Evolutionary conservation across 2,113 vertebrate species (phyloP), one percentile per base, ranked within the genome.

Genomic region (Anthoscopus minutus): DNA sequence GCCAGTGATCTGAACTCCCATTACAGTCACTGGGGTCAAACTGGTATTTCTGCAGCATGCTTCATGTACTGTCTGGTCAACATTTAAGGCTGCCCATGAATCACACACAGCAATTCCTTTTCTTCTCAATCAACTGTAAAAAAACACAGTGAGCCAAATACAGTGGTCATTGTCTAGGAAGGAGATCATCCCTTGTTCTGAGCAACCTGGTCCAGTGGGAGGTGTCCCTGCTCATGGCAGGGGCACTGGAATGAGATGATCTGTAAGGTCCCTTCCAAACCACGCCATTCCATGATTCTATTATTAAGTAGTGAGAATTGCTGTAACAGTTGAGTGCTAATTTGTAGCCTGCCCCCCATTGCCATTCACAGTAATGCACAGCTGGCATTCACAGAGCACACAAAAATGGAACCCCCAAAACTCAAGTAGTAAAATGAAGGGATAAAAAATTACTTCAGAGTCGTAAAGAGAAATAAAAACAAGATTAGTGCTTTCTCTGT

Each of bases 171-270:
- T 21, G 18, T 23, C 15, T 24, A 35, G 54, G 71, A 72, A 64
- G 22, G 24, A 48, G 45, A 76, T 28, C 8, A 53, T 77, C 10
- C n/a, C 23, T 47, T 47, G 61, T 16, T 47, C 38, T 47, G 53
- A 53, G 61, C 24, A 66, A 6, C 28, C 15, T 60, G 28, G 28
- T 30, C 11, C 40, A 19, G 30, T 14, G 24, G 78, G 15, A 88
- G 6, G 28, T 33, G 44, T 57, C 50, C 50, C 31, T 42, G 35
- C 27, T 24, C 12, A 12, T 14, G 60, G 38, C 40, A 70, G 40
- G 10, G 38, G 8, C 16, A 22, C 12, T 56, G 35, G 40, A 56
- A 64, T 0, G 0, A 40, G 48, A 14, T 48, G 30, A 20, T 25
- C 19, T 73, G 30, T 38, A 28, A 66, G 44, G 28, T 73, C 16